Evolutionary conservation across 2,888 invertebrate genomes (phyloP).

Genomic region (Rutpela maculata): DNA sequence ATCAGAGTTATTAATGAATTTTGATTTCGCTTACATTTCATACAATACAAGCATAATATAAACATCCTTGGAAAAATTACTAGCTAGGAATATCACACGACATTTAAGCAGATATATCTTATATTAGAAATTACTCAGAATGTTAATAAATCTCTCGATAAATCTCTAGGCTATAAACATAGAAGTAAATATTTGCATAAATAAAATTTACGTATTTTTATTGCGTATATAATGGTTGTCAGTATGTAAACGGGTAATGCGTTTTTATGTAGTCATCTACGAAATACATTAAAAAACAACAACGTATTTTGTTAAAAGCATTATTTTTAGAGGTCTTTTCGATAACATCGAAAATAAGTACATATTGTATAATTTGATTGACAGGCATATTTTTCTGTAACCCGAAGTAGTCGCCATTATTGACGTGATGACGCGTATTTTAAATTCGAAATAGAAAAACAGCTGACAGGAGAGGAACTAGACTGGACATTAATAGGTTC

Average conservation of each 20-base stretch:
- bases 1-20: slow-evolving; percentile 16
- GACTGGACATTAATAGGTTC: too few species aligned
- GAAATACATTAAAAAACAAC: too few species aligned
- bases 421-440: too few species aligned
- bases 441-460: too few species aligned
- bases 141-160: not conserved
- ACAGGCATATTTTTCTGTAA: too few species aligned
- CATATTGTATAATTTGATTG: too few species aligned
- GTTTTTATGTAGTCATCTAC: too few species aligned
- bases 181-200: slow-evolving; percentile 22
- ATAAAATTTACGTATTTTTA: slow-evolving; percentile 22
- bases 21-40: not conserved
- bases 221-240: not conserved
- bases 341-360: too few species aligned
- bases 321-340: too few species aligned
- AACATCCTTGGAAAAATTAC: slow-evolving; percentile 24
- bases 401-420: too few species aligned
- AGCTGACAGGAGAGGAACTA: too few species aligned
- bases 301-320: too few species aligned
- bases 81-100: not conserved
- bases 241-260: not conserved
- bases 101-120: slow-evolving; percentile 11
- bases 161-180: slow-evolving; percentile 10
- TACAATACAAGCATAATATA: slow-evolving; percentile 2
- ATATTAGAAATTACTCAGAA: slow-evolving; percentile 18